A percentile compares a stretch with the other conserved stretches of the same genome.
These are phyloP conservation scores for Rhynchomys soricoides DNA, from an alignment of 2,113 vertebrate species.

Conservation along the genomic window DNA sequence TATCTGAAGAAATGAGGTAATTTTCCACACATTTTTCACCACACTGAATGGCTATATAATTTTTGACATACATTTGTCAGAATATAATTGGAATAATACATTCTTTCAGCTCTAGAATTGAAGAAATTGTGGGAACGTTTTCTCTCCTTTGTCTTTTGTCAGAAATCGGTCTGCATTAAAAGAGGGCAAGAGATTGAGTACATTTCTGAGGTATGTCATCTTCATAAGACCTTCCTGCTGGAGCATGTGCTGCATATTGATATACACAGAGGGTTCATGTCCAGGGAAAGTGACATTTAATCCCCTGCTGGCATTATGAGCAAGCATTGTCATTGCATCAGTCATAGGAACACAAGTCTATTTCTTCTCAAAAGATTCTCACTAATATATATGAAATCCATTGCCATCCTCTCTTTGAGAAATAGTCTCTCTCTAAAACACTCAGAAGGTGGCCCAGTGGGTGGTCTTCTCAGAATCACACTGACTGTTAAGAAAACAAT, in stretches of 20 bases:
- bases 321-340: background rate
- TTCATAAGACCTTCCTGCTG: background rate
- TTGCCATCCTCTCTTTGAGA: constrained; percentile 32
- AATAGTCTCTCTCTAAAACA: constrained; percentile 8
- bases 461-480: constrained; percentile 20
- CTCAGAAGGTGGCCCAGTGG: constrained; percentile 31
- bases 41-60: background rate
- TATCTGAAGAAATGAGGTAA: background rate
- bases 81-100: background rate
- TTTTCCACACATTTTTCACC: background rate
- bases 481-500: constrained; percentile 58
- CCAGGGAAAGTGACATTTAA: constrained; percentile 43
- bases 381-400: constrained; percentile 31
- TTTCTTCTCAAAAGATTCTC: constrained; percentile 46
- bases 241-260: background rate
- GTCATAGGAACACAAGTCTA: background rate
- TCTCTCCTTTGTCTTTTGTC: background rate
- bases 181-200: background rate
- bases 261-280: background rate
- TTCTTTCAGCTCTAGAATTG: background rate
- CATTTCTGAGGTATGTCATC: background rate
- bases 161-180: constrained; percentile 26
- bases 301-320: background rate
- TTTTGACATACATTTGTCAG: background rate
- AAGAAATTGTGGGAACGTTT: background rate